Conservation (phyloP, 2,888 invertebrate species). For the Campopleginae sp. region DNA sequence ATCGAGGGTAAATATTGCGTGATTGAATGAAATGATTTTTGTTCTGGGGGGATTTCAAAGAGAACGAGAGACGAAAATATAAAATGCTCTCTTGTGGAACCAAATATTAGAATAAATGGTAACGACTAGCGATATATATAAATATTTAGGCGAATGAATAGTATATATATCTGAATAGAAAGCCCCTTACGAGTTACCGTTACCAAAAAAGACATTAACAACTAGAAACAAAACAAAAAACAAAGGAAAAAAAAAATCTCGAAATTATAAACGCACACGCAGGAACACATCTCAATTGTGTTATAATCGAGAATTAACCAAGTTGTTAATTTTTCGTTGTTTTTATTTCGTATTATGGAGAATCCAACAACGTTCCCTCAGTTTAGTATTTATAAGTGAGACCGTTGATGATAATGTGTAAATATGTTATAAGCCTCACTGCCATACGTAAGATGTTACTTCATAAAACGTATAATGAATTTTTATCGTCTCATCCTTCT, state of each 20-base stretch:
- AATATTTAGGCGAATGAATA: conserved; percentile 1
- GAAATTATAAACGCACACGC: conserved; percentile 58
- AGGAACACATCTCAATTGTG: conserved; percentile 23
- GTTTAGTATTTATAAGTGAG: conserved; percentile 66
- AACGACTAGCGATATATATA: conserved; percentile 26
- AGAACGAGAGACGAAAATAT: conserved; percentile 58
- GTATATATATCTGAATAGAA: not conserved
- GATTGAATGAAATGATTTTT: conserved; percentile 6
- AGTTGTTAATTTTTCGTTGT: conserved; percentile 25
- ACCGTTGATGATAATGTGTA: conserved; percentile 55
- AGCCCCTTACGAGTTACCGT: conserved; percentile 43
- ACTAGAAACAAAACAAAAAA: not conserved
- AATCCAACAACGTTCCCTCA: conserved; percentile 28
- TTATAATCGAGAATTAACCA: conserved; percentile 43
- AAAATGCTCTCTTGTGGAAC: conserved; percentile 63
- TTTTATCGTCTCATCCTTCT: not conserved
- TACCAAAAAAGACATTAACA: conserved; percentile 50
- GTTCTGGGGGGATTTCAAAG: conserved; percentile 67
- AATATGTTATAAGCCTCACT: conserved; percentile 64
- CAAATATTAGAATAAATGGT: conserved; percentile 64
- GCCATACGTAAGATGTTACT: conserved; percentile 68
- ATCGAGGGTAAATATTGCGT: conserved; percentile 25
- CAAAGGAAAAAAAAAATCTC: conserved; percentile 34
- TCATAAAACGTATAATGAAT: conserved; percentile 57
- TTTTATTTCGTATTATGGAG: not conserved